A percentile compares a stretch with the other conserved stretches of the same genome.
These are phyloP conservation scores for Nematostella vectensis DNA, from an alignment of 92 coral and sea anemone species.

Conservation along the genomic window DNA sequence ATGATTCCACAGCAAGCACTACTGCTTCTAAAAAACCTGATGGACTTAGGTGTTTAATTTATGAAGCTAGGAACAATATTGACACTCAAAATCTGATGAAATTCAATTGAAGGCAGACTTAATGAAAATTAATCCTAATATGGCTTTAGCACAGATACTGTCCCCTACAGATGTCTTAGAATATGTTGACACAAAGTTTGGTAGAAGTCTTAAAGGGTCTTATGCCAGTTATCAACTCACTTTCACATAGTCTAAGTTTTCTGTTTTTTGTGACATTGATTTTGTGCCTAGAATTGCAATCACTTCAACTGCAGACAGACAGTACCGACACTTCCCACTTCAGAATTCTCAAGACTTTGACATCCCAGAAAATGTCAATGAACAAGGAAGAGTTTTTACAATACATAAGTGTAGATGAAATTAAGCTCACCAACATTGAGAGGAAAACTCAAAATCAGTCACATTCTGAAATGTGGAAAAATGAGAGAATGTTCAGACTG, in stretches of 20 bases:
- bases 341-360: too few relatives aligned
- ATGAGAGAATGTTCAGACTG: constrained; percentile 13
- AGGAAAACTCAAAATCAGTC: background rate
- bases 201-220: too few relatives aligned
- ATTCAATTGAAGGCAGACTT: too few relatives aligned
- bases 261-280: background rate
- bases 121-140: too few relatives aligned
- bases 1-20: too few relatives aligned
- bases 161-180: background rate
- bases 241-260: constrained; percentile 4
- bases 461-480: constrained; percentile 7
- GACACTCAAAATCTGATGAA: background rate
- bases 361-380: too few relatives aligned
- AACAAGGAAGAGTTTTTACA: too few relatives aligned
- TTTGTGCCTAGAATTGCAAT: constrained; percentile 1
- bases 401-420: too few relatives aligned
- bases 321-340: background rate
- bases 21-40: background rate
- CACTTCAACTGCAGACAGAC: background rate
- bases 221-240: constrained; percentile 1
- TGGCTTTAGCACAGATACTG: background rate
- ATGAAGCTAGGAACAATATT: background rate
- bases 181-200: constrained; percentile 2
- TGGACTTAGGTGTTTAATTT: too few relatives aligned
- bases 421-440: background rate